phyloP scores from a whole-genome alignment of 2,888 invertebrate species.

The Zelleria hepariella region DNA sequence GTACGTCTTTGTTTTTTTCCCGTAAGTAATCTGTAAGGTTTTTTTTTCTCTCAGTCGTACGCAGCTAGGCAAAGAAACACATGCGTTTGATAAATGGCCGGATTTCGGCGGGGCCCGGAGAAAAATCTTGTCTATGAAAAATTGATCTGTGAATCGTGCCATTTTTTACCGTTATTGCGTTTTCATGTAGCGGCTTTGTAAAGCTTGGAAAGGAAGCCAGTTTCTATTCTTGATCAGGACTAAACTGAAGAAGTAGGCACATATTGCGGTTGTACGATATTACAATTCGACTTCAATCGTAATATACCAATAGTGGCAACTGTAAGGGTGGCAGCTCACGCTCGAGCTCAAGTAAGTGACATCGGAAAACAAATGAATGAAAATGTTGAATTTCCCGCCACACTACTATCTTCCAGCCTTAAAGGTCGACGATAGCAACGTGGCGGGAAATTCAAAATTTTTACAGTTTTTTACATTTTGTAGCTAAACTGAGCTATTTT shows the following conservation, averaged over 20 bases:
- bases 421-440: no score
- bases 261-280: no score
- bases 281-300: no score
- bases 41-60: constrained; percentile 1
- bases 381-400: no score
- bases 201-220: not conserved
- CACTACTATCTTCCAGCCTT: no score
- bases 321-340: no score
- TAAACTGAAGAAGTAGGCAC: constrained; percentile 14
- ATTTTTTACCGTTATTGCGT: constrained; percentile 3
- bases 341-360: no score
- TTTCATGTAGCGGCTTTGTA: constrained; percentile 13
- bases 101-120: constrained; percentile 27
- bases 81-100: constrained; percentile 51
- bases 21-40: constrained; percentile 41
- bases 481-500: no score
- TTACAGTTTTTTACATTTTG: no score
- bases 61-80: constrained; percentile 27
- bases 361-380: no score
- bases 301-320: no score
- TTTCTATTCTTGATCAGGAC: constrained; percentile 22
- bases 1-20: constrained; percentile 40
- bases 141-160: constrained; percentile 29
- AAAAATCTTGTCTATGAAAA: constrained; percentile 33
- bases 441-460: no score